phyloP scores from a whole-genome alignment of 2,797 vertebrate genomes.

The Threskiornis aethiopicus region DNA sequence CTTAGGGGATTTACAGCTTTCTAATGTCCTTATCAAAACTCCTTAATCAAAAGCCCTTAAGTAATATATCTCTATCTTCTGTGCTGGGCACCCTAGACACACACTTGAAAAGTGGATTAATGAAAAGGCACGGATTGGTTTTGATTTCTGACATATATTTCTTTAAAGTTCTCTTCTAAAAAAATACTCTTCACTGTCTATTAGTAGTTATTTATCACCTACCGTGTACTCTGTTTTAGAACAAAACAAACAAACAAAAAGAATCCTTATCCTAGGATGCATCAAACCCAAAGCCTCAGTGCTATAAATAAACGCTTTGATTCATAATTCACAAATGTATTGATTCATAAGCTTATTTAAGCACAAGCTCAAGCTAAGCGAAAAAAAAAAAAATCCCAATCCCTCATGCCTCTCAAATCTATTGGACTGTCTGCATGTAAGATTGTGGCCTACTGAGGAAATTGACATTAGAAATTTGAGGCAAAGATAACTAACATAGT shows the following conservation, averaged over 20 bases:
- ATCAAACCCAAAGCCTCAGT: neutral
- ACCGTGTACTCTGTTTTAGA: neutral
- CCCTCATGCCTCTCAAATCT: neutral
- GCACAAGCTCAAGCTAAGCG: neutral
- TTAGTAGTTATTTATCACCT: neutral
- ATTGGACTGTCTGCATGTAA: neutral
- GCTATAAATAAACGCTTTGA: neutral
- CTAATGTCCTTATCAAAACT: conserved; percentile 38
- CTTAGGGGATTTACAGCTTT: conserved; percentile 21
- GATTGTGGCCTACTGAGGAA: neutral
- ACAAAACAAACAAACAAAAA: neutral
- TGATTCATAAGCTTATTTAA: neutral
- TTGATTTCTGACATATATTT: neutral
- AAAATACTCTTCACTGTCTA: neutral
- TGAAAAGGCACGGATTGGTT: neutral
- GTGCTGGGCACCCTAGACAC: neutral
- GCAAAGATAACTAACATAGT: neutral
- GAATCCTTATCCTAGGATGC: neutral
- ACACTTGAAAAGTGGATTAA: neutral
- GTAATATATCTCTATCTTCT: neutral
- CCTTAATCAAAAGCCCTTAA: conserved; percentile 11
- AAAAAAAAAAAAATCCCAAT: neutral
- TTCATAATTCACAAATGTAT: too few species aligned
- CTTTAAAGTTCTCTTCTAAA: neutral
- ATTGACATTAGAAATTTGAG: neutral